A percentile compares a stretch with the other conserved stretches of the same genome.
Conservation (phyloP, 1,140 invertebrate species). For the Scaptomyza hsui region DNA sequence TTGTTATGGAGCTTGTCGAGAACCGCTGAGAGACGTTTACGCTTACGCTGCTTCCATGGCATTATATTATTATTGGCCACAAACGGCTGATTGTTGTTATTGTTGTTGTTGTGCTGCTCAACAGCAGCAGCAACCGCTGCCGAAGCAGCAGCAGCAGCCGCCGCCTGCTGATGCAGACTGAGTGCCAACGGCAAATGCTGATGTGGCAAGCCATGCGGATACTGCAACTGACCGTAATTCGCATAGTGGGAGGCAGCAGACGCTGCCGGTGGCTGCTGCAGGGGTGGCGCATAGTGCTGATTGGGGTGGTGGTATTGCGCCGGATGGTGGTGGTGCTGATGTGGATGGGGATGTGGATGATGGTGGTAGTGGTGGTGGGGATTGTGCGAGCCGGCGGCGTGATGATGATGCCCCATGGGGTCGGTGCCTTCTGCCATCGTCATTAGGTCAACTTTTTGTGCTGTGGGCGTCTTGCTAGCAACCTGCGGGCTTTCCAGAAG, state of each 20-base stretch:
- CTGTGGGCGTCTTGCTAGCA: slow-evolving; percentile 39
- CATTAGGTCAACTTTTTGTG: slow-evolving; percentile 83
- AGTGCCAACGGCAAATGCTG: slow-evolving; percentile 60
- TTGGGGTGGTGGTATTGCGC: slow-evolving; percentile 53
- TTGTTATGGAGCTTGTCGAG: slow-evolving; percentile 88
- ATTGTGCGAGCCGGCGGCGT: slow-evolving; percentile 75
- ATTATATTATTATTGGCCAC: slow-evolving; percentile 87
- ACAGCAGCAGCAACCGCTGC: slow-evolving; percentile 63
- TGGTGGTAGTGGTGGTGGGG: slow-evolving; percentile 63
- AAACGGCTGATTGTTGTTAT: slow-evolving; percentile 86
- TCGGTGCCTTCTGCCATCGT: slow-evolving; percentile 84
- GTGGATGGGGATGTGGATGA: slow-evolving; percentile 58
- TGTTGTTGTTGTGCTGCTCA: slow-evolving; percentile 60
- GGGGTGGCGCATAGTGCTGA: slow-evolving; percentile 57
- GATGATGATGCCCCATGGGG: slow-evolving; percentile 84
- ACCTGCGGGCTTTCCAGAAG: slow-evolving; percentile 17
- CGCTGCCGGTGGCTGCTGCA: slow-evolving; percentile 39
- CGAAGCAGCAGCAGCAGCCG: slow-evolving; percentile 69
- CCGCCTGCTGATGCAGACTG: slow-evolving; percentile 68
- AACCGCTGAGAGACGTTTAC: slow-evolving; percentile 90
- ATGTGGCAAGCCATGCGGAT: slow-evolving; percentile 67
- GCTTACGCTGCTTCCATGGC: slow-evolving; percentile 87
- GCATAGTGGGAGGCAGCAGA: slow-evolving; percentile 53
- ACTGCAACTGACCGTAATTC: slow-evolving; percentile 67
- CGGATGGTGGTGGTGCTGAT: slow-evolving; percentile 60